Conservation (phyloP, 2,888 invertebrate species). For the Eupithecia tripunctaria region DNA sequence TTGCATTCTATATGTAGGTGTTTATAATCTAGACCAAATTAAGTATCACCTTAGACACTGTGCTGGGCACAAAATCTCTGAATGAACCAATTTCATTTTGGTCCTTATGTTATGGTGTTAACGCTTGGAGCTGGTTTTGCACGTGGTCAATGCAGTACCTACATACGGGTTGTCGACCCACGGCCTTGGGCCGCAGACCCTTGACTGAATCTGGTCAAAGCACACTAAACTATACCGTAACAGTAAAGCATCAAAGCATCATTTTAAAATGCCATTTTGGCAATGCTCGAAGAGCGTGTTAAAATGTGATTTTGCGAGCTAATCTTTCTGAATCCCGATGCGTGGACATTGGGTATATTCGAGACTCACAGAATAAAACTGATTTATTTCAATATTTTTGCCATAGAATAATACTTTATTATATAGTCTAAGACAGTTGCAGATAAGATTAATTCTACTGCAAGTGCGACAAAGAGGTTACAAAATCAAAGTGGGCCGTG, state of each 20-base stretch:
- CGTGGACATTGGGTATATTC: conserved; percentile 5
- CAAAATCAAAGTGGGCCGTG: not conserved
- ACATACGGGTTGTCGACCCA: conserved; percentile 75
- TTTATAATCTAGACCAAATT: no score
- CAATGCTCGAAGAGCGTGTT: conserved; percentile 46
- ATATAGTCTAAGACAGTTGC: not conserved
- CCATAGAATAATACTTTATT: not conserved
- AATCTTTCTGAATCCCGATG: conserved; percentile 45
- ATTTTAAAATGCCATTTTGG: conserved; percentile 38
- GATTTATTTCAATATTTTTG: not conserved
- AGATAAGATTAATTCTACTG: not conserved
- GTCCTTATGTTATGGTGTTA: conserved; percentile 46
- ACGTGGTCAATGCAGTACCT: conserved; percentile 66
- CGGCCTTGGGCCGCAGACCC: conserved; percentile 74
- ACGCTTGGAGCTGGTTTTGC: conserved; percentile 75
- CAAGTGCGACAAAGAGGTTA: not conserved
- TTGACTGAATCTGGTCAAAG: conserved; percentile 47
- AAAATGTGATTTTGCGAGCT: conserved; percentile 48
- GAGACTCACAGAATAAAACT: not conserved
- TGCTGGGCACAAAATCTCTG: not conserved
- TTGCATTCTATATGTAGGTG: no score
- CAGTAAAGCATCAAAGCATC: conserved; percentile 42
- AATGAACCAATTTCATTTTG: not conserved
- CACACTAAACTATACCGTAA: conserved; percentile 54
- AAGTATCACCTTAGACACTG: no score